Conservation (phyloP, 2,888 invertebrate genomes). For the Petrolisthes cinctipes region DNA sequence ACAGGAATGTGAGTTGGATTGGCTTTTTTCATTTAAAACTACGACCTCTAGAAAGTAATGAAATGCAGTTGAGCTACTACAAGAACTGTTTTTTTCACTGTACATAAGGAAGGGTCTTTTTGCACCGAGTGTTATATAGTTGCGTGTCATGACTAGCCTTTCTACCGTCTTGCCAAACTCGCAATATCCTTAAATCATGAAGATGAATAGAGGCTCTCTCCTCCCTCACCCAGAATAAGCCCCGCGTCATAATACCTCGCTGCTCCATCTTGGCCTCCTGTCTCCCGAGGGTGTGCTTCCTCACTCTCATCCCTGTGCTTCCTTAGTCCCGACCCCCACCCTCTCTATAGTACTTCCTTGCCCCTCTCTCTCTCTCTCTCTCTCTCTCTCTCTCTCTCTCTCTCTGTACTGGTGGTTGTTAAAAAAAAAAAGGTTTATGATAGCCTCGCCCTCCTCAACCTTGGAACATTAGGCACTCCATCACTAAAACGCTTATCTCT, state of each 20-base stretch:
- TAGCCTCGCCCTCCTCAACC: constrained; percentile 21
- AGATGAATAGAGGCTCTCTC: constrained; percentile 28
- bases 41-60: no score
- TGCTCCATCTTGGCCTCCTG: constrained; percentile 32
- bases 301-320: neutral
- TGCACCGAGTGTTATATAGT: no score
- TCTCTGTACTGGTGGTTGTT: neutral
- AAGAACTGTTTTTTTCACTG: no score
- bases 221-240: constrained; percentile 10
- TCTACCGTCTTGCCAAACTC: constrained; percentile 17
- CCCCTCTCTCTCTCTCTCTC: constrained; percentile 11
- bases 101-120: no score
- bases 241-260: constrained; percentile 14
- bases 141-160: neutral
- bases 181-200: constrained; percentile 34
- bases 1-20: neutral
- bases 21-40: constrained; percentile 1
- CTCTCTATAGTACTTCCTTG: no score
- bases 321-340: neutral
- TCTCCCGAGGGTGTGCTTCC: constrained; percentile 27
- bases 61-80: no score
- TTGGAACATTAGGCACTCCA: neutral
- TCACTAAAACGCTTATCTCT: neutral
- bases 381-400: constrained; percentile 4
- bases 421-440: no score